Evolutionary conservation across 2,797 vertebrate species (phyloP).

Genomic region (Hyperoplus lanceolatus): DNA sequence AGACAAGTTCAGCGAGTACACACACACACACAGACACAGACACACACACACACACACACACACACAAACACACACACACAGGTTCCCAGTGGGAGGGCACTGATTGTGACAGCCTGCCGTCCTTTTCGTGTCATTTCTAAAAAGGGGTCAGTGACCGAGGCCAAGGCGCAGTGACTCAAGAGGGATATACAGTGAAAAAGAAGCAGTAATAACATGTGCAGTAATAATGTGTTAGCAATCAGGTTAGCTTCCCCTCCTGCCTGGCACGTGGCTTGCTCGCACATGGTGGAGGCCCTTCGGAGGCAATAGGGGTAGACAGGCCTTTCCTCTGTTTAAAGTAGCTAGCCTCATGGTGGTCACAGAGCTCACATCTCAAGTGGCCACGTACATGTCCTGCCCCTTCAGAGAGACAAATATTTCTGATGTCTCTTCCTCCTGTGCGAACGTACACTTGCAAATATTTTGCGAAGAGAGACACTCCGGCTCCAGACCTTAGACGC

Average conservation of each 20-base stretch:
- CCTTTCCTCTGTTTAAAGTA: constrained; percentile 19
- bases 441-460: not conserved
- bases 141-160: constrained; percentile 58
- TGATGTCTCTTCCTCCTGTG: not conserved
- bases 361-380: constrained; percentile 48
- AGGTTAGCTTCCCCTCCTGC: constrained; percentile 14
- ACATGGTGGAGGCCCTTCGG: not conserved
- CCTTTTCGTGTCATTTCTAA: constrained; percentile 61
- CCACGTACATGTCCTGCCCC: not conserved
- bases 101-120: constrained; percentile 51
- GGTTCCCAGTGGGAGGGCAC: constrained; percentile 17
- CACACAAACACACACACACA: constrained; percentile 6
- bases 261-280: constrained; percentile 10
- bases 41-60: constrained; percentile 3
- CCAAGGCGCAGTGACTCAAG: constrained; percentile 36
- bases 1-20: not conserved
- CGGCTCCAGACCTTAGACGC: constrained; percentile 18
- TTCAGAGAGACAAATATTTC: constrained; percentile 50
- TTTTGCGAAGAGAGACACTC: not conserved
- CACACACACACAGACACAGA: constrained; percentile 1
- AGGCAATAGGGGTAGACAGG: constrained; percentile 35
- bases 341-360: constrained; percentile 27
- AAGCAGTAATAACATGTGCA: constrained; percentile 56
- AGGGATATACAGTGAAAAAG: constrained; percentile 48
- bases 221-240: constrained; percentile 25